phyloP scores from a whole-genome alignment of 2,113 vertebrate species.

The Antennarius striatus region DNA sequence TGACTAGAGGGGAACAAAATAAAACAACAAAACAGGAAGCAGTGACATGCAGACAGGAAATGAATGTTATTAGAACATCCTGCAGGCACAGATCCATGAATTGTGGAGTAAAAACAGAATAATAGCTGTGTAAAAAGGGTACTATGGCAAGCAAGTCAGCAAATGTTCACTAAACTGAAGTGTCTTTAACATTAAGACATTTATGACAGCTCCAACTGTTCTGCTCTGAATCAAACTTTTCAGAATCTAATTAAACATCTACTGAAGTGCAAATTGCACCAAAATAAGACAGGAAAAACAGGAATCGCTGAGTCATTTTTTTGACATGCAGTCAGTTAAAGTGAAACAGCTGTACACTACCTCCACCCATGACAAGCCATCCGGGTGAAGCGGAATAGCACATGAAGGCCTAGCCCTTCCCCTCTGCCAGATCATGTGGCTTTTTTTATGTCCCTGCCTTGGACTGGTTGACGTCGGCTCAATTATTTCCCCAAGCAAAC shows the following conservation, averaged over 20 bases:
- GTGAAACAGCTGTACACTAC: conserved; percentile 45
- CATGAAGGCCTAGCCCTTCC: conserved; percentile 38
- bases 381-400: conserved; percentile 43
- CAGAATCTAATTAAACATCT: background rate
- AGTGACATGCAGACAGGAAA: conserved; percentile 29
- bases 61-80: conserved; percentile 8
- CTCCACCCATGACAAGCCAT: conserved; percentile 45
- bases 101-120: background rate
- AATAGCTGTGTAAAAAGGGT: background rate
- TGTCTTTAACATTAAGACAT: background rate
- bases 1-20: background rate
- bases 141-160: conserved; percentile 1
- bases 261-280: background rate
- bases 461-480: background rate
- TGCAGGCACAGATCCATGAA: background rate
- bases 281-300: background rate
- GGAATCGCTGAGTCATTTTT: conserved; percentile 1
- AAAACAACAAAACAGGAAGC: conserved; percentile 28
- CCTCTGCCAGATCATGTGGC: conserved; percentile 9
- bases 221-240: conserved; percentile 1
- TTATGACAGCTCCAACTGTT: conserved; percentile 1
- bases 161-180: background rate
- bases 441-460: conserved; percentile 1
- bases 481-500: background rate
- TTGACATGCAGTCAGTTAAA: conserved; percentile 35